These are phyloP conservation scores for Uromys caudimaculatus DNA, from an alignment of 2,797 vertebrate species.

Conservation along the genomic window DNA sequence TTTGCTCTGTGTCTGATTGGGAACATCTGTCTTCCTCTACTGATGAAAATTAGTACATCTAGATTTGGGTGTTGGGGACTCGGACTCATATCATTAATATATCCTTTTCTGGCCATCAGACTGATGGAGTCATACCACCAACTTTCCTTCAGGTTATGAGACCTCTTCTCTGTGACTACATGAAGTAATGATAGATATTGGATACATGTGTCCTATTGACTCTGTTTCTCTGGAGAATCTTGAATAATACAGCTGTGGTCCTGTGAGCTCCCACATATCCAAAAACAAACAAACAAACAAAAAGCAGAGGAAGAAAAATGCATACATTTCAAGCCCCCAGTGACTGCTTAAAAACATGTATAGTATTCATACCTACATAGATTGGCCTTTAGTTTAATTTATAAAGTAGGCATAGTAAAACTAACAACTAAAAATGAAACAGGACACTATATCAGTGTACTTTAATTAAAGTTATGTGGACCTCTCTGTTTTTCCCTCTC, in stretches of 20 bases:
- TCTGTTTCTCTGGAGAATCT: neutral
- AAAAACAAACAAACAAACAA: neutral
- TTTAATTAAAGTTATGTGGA: neutral
- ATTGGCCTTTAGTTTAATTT: neutral
- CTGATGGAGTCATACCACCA: neutral
- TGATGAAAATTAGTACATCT: neutral
- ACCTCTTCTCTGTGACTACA: neutral
- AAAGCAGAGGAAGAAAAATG: neutral
- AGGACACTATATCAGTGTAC: neutral
- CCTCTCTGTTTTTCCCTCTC: neutral
- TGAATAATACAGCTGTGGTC: neutral
- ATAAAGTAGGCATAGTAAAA: neutral
- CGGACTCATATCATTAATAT: neutral
- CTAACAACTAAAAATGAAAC: neutral
- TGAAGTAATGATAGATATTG: neutral
- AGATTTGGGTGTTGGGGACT: neutral
- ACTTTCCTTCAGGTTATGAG: neutral
- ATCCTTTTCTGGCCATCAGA: neutral
- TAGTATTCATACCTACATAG: neutral
- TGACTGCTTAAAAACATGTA: neutral
- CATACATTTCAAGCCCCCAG: neutral
- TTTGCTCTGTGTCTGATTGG: neutral
- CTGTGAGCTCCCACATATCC: neutral
- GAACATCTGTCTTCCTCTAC: neutral
- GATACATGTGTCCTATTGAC: neutral